Conservation (phyloP, 2,888 invertebrate species). For the Acleris sparsana region DNA sequence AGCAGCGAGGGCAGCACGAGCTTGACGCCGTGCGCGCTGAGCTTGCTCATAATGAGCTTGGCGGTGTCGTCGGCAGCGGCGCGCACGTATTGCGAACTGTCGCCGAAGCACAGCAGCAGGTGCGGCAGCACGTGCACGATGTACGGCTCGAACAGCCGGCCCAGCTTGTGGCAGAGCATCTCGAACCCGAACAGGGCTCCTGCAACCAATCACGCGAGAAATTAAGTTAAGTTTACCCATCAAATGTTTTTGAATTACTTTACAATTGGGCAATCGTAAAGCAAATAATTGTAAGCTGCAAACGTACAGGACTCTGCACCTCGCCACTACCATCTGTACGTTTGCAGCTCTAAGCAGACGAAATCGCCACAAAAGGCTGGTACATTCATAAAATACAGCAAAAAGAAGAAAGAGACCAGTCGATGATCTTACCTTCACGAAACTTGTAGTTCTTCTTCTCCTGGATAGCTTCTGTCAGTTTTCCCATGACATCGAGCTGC, state of each 20-base stretch:
- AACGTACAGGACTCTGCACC: no score
- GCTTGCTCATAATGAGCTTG: conserved; percentile 96
- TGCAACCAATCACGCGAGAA: conserved; percentile 51
- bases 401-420: neutral
- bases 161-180: conserved; percentile 97
- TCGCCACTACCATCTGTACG: no score
- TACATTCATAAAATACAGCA: no score
- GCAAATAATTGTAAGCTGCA: no score
- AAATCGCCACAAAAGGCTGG: no score
- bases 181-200: conserved; percentile 98
- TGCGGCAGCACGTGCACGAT: conserved; percentile 98
- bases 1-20: conserved; percentile 96
- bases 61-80: conserved; percentile 98
- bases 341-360: no score
- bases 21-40: conserved; percentile 98
- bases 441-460: conserved; percentile 98
- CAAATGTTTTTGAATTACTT: no score
- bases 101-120: conserved; percentile 97
- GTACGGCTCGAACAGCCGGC: conserved; percentile 98
- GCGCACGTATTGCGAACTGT: conserved; percentile 96
- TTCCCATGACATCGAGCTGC: conserved; percentile 97
- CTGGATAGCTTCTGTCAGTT: conserved; percentile 95
- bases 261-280: no score
- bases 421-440: conserved; percentile 88
- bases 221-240: no score